phyloP scores from a whole-genome alignment of 1,140 invertebrate genomes.

The Pinna nobilis region DNA sequence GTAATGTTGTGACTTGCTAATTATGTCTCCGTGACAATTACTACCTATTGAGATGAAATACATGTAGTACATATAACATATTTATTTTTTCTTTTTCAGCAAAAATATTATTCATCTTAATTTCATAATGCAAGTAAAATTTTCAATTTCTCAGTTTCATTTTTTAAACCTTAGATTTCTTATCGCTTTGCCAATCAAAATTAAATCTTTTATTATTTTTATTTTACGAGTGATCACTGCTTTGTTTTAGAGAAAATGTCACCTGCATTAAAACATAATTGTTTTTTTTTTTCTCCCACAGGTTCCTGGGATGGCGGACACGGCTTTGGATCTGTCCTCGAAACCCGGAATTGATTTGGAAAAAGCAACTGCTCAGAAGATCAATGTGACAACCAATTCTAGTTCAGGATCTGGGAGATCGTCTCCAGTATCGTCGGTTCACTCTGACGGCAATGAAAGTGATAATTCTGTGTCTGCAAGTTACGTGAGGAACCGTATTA shows the following conservation, averaged over 20 bases:
- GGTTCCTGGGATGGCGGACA: constrained; percentile 53
- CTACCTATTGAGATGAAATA: too few relatives aligned
- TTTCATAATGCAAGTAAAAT: too few relatives aligned
- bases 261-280: background rate
- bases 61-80: too few relatives aligned
- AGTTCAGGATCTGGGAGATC: constrained; percentile 7
- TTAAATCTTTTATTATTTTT: too few relatives aligned
- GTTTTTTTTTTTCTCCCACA: constrained; percentile 8
- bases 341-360: constrained; percentile 34
- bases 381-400: constrained; percentile 24
- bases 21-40: too few relatives aligned
- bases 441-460: constrained; percentile 51
- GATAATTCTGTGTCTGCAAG: constrained; percentile 29
- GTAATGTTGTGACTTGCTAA: too few relatives aligned
- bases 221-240: background rate
- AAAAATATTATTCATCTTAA: too few relatives aligned
- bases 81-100: background rate
- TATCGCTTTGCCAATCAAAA: too few relatives aligned
- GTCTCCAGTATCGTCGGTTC: constrained; percentile 23
- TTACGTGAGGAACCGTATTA: constrained; percentile 23
- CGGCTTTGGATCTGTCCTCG: constrained; percentile 59
- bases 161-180: too few relatives aligned
- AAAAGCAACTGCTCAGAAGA: constrained; percentile 13
- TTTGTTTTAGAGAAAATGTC: background rate
- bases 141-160: too few relatives aligned